Percentiles rank a stretch among this genome's conserved stretches.
Evolutionary conservation across 2,113 vertebrate genomes (phyloP).

Genomic region (Dromiciops gliroides): DNA sequence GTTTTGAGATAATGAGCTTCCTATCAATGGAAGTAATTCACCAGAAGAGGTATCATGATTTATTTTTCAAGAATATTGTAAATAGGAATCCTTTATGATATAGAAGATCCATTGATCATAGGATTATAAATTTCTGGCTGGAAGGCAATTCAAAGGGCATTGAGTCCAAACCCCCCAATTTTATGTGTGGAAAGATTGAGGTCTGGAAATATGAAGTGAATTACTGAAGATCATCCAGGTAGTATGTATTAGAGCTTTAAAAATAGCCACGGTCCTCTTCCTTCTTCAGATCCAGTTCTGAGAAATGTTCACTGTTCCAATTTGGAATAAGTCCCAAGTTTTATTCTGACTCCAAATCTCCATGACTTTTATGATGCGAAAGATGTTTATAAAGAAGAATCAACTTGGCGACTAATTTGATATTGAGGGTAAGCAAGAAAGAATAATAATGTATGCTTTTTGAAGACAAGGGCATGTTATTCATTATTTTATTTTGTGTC

Average conservation of each 20-base stretch:
- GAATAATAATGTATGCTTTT: neutral
- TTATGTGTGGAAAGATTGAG: neutral
- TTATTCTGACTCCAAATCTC: neutral
- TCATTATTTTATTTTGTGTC: neutral
- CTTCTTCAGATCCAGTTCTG: neutral
- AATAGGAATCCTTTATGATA: neutral
- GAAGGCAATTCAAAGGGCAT: neutral
- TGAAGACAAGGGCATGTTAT: neutral
- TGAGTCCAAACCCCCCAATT: neutral
- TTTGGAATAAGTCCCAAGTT: neutral
- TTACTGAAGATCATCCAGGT: neutral
- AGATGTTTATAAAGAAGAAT: neutral
- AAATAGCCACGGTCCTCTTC: neutral
- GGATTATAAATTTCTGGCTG: neutral
- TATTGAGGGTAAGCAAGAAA: neutral
- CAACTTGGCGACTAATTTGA: neutral
- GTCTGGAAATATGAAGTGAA: neutral
- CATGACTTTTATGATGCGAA: neutral
- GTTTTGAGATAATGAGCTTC: neutral
- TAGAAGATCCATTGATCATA: neutral
- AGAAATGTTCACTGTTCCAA: neutral
- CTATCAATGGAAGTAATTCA: neutral
- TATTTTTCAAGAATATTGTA: neutral
- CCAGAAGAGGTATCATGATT: neutral
- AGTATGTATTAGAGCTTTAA: neutral